Evolutionary conservation across 2,888 invertebrate species (phyloP), one percentile per base, ranked within the genome.

Genomic region (Erebia ligea): DNA sequence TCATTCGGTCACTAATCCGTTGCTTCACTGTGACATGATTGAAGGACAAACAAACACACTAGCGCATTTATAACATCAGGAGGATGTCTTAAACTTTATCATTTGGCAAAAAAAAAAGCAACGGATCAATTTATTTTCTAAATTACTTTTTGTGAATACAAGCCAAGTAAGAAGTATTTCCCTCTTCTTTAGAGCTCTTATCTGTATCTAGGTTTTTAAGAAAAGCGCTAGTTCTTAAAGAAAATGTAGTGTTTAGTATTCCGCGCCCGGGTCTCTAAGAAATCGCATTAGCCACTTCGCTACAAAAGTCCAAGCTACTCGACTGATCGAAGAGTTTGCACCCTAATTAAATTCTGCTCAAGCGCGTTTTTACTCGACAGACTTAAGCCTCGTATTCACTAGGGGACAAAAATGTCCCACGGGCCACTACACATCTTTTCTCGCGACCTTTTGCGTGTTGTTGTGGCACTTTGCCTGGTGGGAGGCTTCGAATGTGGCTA

Each of bases 191-290:
- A 21, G 11, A 57, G 25, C 25, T 57, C 56, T 57, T 57, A 57
- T 57, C 56, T 57, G 6, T 48, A 21, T 48, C 62, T 62, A 62
- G 48, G 21, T 45, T 61, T 42, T 61, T 13, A 61, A 34, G 21
- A 19, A 21, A 62, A 6, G 62, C 62, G 48, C 62, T 6, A 45
- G 48, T 48, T 62, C 62, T 62, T 48, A 48, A 61, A 48, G 62
- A 62, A 62, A 62, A 62, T 48, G 45, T 45, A 48, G 62, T 62
- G 62, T 62, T 62, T 62, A 62, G 62, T 62, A 62, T 62, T 62
- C 62, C 21, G 21, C 48, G 21, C 21, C 21, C 8, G 21, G 15
- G 2, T 21, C 45, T 21, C 13, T n/a, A 19, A 40, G 62, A 62
- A 62, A 62, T 62, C 62, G 62, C 62, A 62, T 62, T 62, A 62